phyloP scores from a whole-genome alignment of 2,797 vertebrate species.

The Cyprinodon diabolis region DNA sequence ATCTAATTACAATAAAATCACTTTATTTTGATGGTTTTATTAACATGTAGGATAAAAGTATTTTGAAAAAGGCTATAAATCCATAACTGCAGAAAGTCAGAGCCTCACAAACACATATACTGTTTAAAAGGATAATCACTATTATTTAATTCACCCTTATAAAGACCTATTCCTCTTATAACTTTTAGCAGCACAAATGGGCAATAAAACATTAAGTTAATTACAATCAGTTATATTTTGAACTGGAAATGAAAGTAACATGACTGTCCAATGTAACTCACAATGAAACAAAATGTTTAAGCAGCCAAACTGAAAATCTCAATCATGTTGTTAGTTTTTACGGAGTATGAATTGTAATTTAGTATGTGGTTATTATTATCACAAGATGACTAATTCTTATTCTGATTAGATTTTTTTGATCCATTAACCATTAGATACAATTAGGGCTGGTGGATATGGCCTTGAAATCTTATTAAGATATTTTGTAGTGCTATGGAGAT shows the following conservation, averaged over 20 bases:
- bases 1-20: not conserved
- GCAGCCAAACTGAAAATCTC: not conserved
- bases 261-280: no score
- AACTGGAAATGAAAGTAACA: not conserved
- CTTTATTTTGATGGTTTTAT: not conserved
- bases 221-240: not conserved
- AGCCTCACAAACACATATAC: not conserved
- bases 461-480: no score
- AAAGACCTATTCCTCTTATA: not conserved
- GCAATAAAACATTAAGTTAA: not conserved
- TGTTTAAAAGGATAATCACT: not conserved
- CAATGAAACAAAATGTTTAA: not conserved
- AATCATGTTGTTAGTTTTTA: not conserved
- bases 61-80: not conserved
- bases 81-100: not conserved
- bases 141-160: not conserved
- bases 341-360: not conserved
- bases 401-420: not conserved
- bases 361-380: not conserved
- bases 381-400: not conserved
- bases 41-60: not conserved
- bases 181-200: not conserved
- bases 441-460: no score
- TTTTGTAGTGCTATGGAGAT: no score
- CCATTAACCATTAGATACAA: no score